Base-by-base conservation (phyloP, 2,113 vertebrate species). In the Paramisgurnus dabryanus region DNA sequence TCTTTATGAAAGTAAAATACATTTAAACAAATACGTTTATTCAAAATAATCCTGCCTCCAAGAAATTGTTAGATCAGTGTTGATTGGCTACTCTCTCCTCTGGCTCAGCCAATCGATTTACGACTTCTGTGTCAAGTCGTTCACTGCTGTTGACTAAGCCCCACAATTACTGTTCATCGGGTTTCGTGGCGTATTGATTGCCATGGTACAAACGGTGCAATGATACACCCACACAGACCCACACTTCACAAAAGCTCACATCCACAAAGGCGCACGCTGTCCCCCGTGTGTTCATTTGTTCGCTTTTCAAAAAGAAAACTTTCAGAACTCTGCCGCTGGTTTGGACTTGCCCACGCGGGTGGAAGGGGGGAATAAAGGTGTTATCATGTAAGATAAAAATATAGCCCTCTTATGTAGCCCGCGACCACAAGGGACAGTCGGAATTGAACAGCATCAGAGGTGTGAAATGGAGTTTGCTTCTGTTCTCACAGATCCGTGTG, bases 371-470 rank as follows among this genome's bases (percentile, higher is more conserved):
- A 87, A 90, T 86, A 89, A 83, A 87, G 76, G 76, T 45, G 82
- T 78, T 84, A 83, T 85, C 81, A 75, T 79, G 76, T 80, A 73
- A 79, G 85, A 88, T 86, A 86, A 89, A 84, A 89, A 90, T 88
- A 84, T 82, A 70, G 41, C 53, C 27, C 84, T 84, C 47, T 76
- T 45, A 43, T 78, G 80, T 86, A 89, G 88, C 79, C 82, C 88
- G 81, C 84, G 85, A 87, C 88, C 89, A 85, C 84, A 68, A 90
- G 91, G 88, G 91, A 91, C 85, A 81, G 83, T 86, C 85, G 64
- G 87, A 92, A 93, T 93, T 86, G 89, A 87, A 94, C 92, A 94
- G 91, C 91, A 90, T 84, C 60, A 45, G 87, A 93, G 86, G 91
- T 93, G 93, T 88, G 89, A 93, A 93, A 89, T 89, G 85, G 89